phyloP scores from a whole-genome alignment of 2,113 vertebrate species.

The Chunga burmeisteri region DNA sequence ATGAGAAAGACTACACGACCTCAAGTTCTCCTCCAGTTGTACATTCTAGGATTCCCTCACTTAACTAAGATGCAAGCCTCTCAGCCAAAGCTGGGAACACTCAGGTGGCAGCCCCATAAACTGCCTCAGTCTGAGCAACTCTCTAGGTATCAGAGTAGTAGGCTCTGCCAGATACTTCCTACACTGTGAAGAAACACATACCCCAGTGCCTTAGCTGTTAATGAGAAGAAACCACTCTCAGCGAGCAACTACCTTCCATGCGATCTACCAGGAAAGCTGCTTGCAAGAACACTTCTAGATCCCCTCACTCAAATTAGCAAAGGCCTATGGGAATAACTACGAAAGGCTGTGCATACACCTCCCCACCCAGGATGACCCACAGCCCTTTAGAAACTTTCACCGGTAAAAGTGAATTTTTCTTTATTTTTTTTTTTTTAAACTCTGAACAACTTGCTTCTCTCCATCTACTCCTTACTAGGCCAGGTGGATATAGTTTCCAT shows the following conservation, averaged over 20 bases:
- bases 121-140: not conserved
- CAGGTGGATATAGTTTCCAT: not conserved
- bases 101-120: not conserved
- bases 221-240: not conserved
- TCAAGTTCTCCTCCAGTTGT: not conserved
- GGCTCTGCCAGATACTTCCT: not conserved
- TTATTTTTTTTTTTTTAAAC: not conserved
- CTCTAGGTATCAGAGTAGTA: not conserved
- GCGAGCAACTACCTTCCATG: not conserved
- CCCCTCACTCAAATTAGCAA: not conserved
- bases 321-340: not conserved
- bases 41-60: not conserved
- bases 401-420: not conserved
- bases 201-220: not conserved
- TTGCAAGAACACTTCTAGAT: not conserved
- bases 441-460: not conserved
- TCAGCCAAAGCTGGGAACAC: not conserved
- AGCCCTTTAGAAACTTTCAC: not conserved
- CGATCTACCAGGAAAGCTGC: not conserved
- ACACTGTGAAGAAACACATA: not conserved
- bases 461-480: not conserved
- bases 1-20: not conserved
- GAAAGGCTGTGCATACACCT: not conserved
- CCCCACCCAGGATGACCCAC: not conserved
- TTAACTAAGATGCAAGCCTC: not conserved